Conservation (phyloP, 2,888 invertebrate species). For the Protophormia terraenovae region DNA sequence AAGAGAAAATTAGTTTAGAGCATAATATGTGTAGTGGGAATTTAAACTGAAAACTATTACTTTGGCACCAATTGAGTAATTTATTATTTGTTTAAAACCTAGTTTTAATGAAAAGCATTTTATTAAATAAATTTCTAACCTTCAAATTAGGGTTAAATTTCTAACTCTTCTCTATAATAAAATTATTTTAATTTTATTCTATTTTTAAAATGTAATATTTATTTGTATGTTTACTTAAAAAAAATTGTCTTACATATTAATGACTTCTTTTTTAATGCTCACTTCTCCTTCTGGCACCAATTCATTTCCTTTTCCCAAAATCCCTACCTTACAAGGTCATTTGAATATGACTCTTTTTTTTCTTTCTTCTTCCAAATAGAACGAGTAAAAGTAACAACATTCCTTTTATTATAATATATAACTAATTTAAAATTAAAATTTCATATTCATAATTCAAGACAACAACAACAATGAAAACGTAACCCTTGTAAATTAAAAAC, state of each 20-base stretch:
- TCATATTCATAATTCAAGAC: slow-evolving; percentile 31
- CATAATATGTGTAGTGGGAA: too few species aligned
- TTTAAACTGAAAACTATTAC: too few species aligned
- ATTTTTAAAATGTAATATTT: too few species aligned
- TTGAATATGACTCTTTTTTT: not conserved
- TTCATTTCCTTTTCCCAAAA: too few species aligned
- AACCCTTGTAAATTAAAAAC: slow-evolving; percentile 52
- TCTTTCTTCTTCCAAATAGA: not conserved
- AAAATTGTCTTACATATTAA: not conserved
- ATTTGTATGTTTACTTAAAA: not conserved
- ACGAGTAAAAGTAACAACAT: not conserved
- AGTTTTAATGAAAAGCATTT: too few species aligned
- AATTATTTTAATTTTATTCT: too few species aligned
- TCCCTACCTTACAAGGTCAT: slow-evolving; percentile 50
- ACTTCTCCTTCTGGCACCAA: too few species aligned
- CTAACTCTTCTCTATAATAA: too few species aligned
- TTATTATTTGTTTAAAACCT: too few species aligned
- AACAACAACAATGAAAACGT: not conserved
- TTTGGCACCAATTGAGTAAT: too few species aligned
- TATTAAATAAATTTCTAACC: too few species aligned
- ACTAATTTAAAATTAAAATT: slow-evolving; percentile 65
- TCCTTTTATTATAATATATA: not conserved
- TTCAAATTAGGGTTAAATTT: not conserved
- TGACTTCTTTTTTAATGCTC: not conserved
- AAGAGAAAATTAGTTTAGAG: too few species aligned